Evolutionary conservation across 1,140 invertebrate genomes (phyloP).

Genomic region (Pinna nobilis): DNA sequence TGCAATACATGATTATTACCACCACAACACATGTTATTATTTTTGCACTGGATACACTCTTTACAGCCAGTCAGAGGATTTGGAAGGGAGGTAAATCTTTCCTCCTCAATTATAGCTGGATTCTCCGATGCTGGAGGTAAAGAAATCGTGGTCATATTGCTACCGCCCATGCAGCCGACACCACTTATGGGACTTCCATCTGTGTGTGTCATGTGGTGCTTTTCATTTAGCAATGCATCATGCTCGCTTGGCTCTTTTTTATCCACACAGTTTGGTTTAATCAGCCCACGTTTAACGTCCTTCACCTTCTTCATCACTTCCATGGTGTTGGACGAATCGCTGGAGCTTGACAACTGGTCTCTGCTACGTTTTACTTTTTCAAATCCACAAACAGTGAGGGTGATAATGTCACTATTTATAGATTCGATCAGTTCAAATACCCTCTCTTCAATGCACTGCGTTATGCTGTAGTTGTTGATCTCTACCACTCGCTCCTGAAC

Average conservation of each 20-base stretch:
- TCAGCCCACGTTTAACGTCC: not conserved
- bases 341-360: conserved; percentile 8
- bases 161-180: not conserved
- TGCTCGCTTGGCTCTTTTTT: conserved; percentile 23
- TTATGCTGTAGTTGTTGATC: conserved; percentile 19
- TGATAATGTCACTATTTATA: conserved; percentile 13
- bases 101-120: not conserved
- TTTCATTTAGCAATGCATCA: conserved; percentile 8
- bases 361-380: conserved; percentile 10
- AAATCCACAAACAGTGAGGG: conserved; percentile 17
- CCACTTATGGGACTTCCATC: not conserved
- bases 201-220: not conserved
- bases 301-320: conserved; percentile 20
- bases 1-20: not conserved
- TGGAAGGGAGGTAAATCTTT: conserved; percentile 1
- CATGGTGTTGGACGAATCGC: not conserved
- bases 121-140: not conserved
- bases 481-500: conserved; percentile 28
- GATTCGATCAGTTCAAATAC: conserved; percentile 18
- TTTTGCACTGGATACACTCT: not conserved
- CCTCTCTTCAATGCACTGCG: not conserved
- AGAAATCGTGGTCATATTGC: not conserved
- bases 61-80: not conserved
- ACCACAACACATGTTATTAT: conserved; percentile 17
- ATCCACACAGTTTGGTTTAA: conserved; percentile 23